Percentiles rank a stretch among this genome's conserved stretches.
phyloP scores from a whole-genome alignment of 1,140 invertebrate species.

The Drosophila sucinea region DNA sequence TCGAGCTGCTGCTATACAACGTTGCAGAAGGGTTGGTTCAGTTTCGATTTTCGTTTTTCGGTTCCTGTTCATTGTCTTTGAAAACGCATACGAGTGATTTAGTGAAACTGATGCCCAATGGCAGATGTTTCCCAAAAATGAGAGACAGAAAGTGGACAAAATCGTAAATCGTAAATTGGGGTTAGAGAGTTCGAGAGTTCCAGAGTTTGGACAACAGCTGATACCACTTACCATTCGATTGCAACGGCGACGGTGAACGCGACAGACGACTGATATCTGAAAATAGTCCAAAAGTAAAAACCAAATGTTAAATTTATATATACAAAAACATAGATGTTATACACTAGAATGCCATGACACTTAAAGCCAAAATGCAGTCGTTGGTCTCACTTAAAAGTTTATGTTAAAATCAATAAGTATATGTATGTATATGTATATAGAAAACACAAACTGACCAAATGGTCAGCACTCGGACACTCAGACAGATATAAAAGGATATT shows the following conservation, averaged over 20 bases:
- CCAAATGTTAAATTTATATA: slow-evolving; percentile 28
- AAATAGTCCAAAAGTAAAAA: slow-evolving; percentile 47
- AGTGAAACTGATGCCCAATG: slow-evolving; percentile 65
- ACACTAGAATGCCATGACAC: slow-evolving; percentile 13
- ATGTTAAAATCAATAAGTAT: slow-evolving; percentile 63
- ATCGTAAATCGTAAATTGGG: slow-evolving; percentile 68
- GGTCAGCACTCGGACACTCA: slow-evolving; percentile 39
- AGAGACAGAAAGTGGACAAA: slow-evolving; percentile 67
- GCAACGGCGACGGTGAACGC: slow-evolving; percentile 79
- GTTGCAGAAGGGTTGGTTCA: slow-evolving; percentile 62
- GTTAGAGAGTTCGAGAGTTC: slow-evolving; percentile 3
- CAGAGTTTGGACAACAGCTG: slow-evolving; percentile 72
- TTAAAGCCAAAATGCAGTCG: slow-evolving; percentile 42
- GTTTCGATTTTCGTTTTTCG: slow-evolving; percentile 12
- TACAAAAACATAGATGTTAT: slow-evolving; percentile 22
- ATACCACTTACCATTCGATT: slow-evolving; percentile 82
- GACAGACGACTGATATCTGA: slow-evolving; percentile 82
- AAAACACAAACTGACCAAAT: slow-evolving; percentile 54
- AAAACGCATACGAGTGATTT: slow-evolving; percentile 61
- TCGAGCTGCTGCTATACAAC: slow-evolving; percentile 18
- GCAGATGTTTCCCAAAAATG: slow-evolving; percentile 68
- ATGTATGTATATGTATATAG: slow-evolving; percentile 58
- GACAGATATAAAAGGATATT: slow-evolving; percentile 75
- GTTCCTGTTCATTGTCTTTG: slow-evolving; percentile 51
- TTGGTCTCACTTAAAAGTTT: slow-evolving; percentile 53